These are phyloP conservation scores for Lipophrys pholis DNA, from an alignment of 2,113 vertebrate genomes.

Conservation along the genomic window DNA sequence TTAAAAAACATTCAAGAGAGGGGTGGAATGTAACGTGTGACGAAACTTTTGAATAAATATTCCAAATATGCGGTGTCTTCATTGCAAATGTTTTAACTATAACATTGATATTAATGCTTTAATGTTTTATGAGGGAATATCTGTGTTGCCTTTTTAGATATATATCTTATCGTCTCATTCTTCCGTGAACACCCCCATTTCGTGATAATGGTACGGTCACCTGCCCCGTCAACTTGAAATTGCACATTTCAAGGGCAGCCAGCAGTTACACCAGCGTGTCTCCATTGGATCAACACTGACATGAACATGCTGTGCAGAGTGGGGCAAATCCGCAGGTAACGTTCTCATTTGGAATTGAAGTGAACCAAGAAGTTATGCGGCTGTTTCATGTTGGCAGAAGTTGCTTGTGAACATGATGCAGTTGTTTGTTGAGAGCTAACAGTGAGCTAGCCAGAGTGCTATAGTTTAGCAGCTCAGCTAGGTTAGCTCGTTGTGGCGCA, in stretches of 20 bases:
- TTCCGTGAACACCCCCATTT: conserved; percentile 12
- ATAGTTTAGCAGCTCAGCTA: conserved; percentile 35
- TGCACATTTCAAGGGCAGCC: conserved; percentile 81
- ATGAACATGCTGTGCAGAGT: conserved; percentile 79
- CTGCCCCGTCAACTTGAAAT: conserved; percentile 65
- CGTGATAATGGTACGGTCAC: conserved; percentile 67
- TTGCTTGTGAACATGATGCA: conserved; percentile 31
- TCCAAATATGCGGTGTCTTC: too few relatives aligned
- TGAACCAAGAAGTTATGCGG: neutral
- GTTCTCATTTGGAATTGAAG: neutral
- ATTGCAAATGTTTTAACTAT: too few relatives aligned
- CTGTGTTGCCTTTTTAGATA: too few relatives aligned
- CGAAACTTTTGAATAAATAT: too few relatives aligned
- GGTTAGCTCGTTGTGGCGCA: conserved; percentile 44
- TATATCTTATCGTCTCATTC: too few relatives aligned
- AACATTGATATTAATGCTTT: too few relatives aligned
- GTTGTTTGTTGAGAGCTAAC: conserved; percentile 37
- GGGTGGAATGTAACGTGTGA: too few relatives aligned
- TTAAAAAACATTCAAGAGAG: too few relatives aligned
- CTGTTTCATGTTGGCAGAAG: neutral
- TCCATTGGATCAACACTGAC: rapidly evolving
- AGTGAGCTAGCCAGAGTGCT: conserved; percentile 49
- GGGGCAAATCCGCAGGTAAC: conserved; percentile 81
- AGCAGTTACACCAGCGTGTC: neutral
- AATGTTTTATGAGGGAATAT: too few relatives aligned